These are phyloP conservation scores for Tetramorium bicarinatum DNA, from an alignment of 2,888 invertebrate genomes.

Conservation along the genomic window DNA sequence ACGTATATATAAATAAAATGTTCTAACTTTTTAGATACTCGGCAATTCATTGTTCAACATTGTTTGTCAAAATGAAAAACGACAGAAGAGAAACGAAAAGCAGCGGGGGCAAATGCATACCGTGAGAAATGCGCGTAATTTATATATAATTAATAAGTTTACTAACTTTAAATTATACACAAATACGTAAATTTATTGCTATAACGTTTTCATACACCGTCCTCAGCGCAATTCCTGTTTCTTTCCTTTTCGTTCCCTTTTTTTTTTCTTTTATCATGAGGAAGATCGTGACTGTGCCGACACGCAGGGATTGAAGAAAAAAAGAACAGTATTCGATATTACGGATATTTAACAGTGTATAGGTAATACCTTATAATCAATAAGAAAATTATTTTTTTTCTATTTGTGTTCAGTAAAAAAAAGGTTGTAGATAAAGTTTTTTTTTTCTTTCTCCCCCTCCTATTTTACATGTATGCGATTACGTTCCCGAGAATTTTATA, in stretches of 20 bases:
- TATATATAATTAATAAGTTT: constrained; percentile 81
- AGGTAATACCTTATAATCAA: constrained; percentile 26
- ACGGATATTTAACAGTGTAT: constrained; percentile 34
- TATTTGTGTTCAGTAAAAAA: constrained; percentile 48
- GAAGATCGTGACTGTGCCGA: constrained; percentile 76
- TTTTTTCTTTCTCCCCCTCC: background rate
- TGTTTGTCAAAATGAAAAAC: constrained; percentile 2
- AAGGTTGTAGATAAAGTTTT: constrained; percentile 64
- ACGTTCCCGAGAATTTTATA: constrained; percentile 57
- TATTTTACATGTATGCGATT: constrained; percentile 61
- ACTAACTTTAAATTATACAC: constrained; percentile 82
- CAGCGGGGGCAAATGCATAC: constrained; percentile 68
- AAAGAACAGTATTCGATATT: constrained; percentile 8
- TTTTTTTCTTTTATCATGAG: constrained; percentile 68
- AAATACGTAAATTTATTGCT: constrained; percentile 83
- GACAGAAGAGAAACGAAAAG: constrained; percentile 16
- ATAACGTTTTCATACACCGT: constrained; percentile 80
- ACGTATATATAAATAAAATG: constrained; percentile 29
- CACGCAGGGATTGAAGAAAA: constrained; percentile 65
- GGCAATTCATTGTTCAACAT: constrained; percentile 39
- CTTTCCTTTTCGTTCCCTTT: constrained; percentile 68
- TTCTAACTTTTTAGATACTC: constrained; percentile 43
- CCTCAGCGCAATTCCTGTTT: constrained; percentile 79
- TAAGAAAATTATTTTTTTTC: constrained; percentile 30
- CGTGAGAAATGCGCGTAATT: constrained; percentile 66